phyloP scores from a whole-genome alignment of 2,888 invertebrate species.

The Busseola fusca region DNA sequence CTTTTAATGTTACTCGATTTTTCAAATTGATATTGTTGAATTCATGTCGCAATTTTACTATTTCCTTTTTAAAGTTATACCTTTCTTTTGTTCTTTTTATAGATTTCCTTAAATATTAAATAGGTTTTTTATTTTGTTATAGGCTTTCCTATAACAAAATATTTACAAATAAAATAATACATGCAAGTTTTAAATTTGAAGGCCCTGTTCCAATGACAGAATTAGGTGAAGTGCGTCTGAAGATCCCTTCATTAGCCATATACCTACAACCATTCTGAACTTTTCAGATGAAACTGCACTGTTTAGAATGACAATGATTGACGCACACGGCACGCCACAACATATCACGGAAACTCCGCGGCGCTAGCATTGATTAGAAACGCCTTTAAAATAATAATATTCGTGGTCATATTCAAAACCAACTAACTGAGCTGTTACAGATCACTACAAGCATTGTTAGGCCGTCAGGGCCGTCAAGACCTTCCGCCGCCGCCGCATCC shows the following conservation, averaged over 20 bases:
- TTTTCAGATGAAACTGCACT: background rate
- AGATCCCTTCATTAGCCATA: background rate
- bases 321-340: background rate
- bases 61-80: constrained; percentile 73
- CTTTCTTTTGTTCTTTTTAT: constrained; percentile 69
- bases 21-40: constrained; percentile 75
- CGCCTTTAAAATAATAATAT: background rate
- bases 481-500: background rate
- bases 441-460: background rate
- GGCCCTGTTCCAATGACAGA: background rate
- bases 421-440: no score
- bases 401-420: background rate
- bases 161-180: background rate
- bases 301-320: background rate
- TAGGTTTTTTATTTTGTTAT: background rate
- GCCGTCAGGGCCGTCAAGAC: background rate
- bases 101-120: constrained; percentile 70
- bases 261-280: background rate
- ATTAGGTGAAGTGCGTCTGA: background rate
- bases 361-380: background rate
- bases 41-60: constrained; percentile 74
- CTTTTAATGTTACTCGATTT: constrained; percentile 75
- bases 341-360: background rate
- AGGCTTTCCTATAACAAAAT: no score
- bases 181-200: background rate